Base-by-base conservation (phyloP, 2,888 invertebrate species). In the Eupithecia insigniata region DNA sequence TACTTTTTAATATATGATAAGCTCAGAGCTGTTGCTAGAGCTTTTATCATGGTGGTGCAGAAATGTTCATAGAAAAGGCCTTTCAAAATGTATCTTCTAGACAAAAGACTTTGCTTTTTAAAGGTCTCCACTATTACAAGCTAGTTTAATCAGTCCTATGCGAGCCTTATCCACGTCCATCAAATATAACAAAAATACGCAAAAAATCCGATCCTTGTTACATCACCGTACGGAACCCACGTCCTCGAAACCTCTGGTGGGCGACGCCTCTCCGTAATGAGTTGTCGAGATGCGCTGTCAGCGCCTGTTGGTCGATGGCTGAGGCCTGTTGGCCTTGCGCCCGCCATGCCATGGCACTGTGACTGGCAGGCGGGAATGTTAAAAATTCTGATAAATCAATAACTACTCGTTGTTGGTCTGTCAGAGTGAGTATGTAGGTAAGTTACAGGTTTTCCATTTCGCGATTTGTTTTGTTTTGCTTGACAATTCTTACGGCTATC, bases 321-420 rank as follows among this genome's bases (percentile, higher is more conserved):
- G 18, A 73, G 66, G 60, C 60, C 18, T 43, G 43, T 43, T 60
- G 60, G 60, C 60, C 60, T 60, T 60, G 60, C 75, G 74, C 71
- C 70, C 75, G 74, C 71, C 72, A n/a, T n/a, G n/a, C n/a, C n/a
- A n/a, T n/a, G n/a, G n/a, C n/a, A 73, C 69, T 66, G 80, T 73
- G 81, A 77, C 80, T 71, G 69, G 73, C 64, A 51, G 22, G 22
- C 46, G 39, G 12, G 39, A 64, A 75, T 34, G 6, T 64, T 32
- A 79, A 82, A 76, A 67, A 78, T 34, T 76, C 36, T 43, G 32
- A 71, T 70, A 62, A 72, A 67, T 69, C 66, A 69, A 72, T 72
- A 72, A 55, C 69, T 67, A 22, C 61, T 30, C 18, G 7, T 30
- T 30, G 60, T n/a, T n/a, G n/a, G n/a, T n/a, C n/a, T n/a, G 60